Evolutionary conservation across 2,888 invertebrate genomes (phyloP), one percentile per base, ranked within the genome.

Genomic region (Lasioglossum villosulum): DNA sequence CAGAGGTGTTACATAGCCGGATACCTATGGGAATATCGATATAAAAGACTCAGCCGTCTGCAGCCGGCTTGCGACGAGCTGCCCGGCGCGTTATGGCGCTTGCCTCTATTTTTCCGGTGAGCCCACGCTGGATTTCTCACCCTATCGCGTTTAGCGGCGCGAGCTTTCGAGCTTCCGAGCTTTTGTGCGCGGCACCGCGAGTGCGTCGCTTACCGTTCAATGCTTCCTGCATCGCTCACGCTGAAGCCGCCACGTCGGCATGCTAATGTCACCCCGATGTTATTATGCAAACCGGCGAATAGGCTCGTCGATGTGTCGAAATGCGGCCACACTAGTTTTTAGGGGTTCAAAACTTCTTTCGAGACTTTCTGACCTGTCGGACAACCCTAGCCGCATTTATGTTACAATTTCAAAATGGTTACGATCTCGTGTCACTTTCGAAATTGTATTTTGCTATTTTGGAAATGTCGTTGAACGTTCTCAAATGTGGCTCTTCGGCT

Each of bases 171-270:
- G 77, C 66, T 34, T 52, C 34, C 8, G 37, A 59, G 78, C 78
- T 78, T 83, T 78, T 63, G 52, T 71, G n/a, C n/a, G 12, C n/a
- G 42, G 72, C 52, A 48, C 34, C 42, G 39, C 66, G 70, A 75
- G 59, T 78, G 82, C 82, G 82, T 83, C 70, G 75, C 78, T 83
- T 66, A 63, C 66, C 66, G 37, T 37, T 73, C 66, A 79, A 79
- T 79, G 73, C 37, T 19, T 37, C 34, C 74, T 52, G 74, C 34
- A 48, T 68, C 23, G 56, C 70, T 39, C 70, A 8, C 30, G 52
- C n/a, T 80, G 75, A 80, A 75, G 52, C 80, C 27, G 48, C 75
- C 72, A 42, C 37, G 19, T 19, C 30, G 68, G n/a, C 39, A 77
- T 74, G 59, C 39, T 75, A 75, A 82, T 75, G 74, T 52, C 56